These are phyloP conservation scores for Hypena proboscidalis DNA, from an alignment of 2,888 invertebrate species.

Conservation along the genomic window DNA sequence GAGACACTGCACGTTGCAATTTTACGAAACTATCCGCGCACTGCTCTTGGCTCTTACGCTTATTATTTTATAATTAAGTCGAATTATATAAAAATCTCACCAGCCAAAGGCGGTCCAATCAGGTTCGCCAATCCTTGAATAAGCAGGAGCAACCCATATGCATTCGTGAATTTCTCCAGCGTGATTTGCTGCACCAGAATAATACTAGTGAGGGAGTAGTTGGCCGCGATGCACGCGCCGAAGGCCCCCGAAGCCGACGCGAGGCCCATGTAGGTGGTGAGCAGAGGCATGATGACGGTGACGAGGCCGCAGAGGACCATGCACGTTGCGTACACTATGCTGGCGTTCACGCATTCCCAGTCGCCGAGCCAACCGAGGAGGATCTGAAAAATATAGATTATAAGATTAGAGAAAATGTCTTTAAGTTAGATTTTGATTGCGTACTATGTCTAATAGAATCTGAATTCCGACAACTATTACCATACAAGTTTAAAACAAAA, in stretches of 20 bases:
- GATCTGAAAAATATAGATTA: no score
- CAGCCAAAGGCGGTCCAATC: conserved; percentile 95
- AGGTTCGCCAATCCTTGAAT: conserved; percentile 96
- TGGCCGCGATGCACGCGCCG: conserved; percentile 96
- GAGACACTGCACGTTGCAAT: no score
- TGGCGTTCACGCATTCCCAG: conserved; percentile 90
- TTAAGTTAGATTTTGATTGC: no score
- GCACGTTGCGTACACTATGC: conserved; percentile 92
- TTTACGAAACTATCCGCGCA: no score
- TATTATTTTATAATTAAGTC: no score
- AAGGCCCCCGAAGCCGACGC: conserved; percentile 90
- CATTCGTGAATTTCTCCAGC: conserved; percentile 95
- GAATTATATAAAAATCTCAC: conserved; percentile 85
- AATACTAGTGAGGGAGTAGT: conserved; percentile 96
- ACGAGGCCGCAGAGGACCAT: conserved; percentile 90
- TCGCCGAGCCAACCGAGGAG: conserved; percentile 95
- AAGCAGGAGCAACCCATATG: conserved; percentile 94
- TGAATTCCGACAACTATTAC: no score
- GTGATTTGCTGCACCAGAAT: conserved; percentile 95
- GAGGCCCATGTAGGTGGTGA: conserved; percentile 83
- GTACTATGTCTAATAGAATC: no score
- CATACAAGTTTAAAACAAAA: no score
- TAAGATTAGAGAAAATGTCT: no score
- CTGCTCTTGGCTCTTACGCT: no score
- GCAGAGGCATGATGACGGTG: conserved; percentile 88